A percentile compares a stretch with the other conserved stretches of the same genome.
Evolutionary conservation across 2,888 invertebrate genomes (phyloP).

Genomic region (Acleris cristana): DNA sequence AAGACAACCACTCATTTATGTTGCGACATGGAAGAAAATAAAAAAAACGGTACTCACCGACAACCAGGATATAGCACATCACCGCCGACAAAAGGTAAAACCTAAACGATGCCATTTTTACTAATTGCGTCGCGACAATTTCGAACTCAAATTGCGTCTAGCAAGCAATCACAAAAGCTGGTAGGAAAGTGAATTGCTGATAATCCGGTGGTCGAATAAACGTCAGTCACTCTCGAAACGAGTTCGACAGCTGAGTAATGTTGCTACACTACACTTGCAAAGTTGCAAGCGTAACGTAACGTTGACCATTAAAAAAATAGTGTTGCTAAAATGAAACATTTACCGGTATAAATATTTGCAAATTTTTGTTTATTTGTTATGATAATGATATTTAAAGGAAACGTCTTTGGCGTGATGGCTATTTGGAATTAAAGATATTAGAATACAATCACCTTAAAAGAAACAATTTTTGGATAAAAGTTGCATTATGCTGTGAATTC

Average conservation of each 20-base stretch:
- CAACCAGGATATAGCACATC: constrained; percentile 60
- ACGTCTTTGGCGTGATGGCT: too few species aligned
- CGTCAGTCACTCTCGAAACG: constrained; percentile 48
- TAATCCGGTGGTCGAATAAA: constrained; percentile 53
- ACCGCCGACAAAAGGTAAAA: constrained; percentile 63
- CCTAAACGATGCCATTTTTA: constrained; percentile 63
- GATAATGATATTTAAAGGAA: too few species aligned
- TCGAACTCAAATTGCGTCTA: constrained; percentile 39
- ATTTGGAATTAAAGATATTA: too few species aligned
- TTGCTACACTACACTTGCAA: constrained; percentile 49
- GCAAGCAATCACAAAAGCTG: constrained; percentile 55
- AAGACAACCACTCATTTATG: constrained; percentile 41
- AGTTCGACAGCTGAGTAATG: constrained; percentile 59
- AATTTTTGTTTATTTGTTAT: too few species aligned
- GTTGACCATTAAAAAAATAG: constrained; percentile 5
- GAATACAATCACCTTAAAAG: too few species aligned
- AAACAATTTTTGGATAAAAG: too few species aligned
- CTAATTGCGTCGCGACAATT: constrained; percentile 43
- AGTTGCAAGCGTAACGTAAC: constrained; percentile 11
- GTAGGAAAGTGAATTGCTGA: constrained; percentile 57
- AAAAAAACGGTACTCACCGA: constrained; percentile 60
- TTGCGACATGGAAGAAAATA: constrained; percentile 26
- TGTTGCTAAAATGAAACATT: neutral
- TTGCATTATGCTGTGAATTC: too few species aligned
- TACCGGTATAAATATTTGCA: constrained; percentile 8